phyloP scores from a whole-genome alignment of 1,140 invertebrate species.

The Pogonognathellus flavescens region DNA sequence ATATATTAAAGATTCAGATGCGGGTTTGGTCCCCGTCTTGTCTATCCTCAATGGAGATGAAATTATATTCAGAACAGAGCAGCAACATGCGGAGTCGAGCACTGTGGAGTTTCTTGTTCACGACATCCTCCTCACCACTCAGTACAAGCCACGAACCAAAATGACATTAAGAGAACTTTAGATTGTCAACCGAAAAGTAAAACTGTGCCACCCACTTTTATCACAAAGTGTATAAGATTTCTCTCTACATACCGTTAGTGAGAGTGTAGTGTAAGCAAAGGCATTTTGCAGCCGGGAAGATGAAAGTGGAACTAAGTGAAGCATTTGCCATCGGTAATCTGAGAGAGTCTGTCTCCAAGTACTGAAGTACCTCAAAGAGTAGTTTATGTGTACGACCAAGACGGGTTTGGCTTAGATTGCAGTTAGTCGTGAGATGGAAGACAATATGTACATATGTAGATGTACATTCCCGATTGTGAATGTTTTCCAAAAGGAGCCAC shows the following conservation, averaged over 20 bases:
- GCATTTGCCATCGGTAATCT: conserved; percentile 42
- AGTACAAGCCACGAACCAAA: not conserved
- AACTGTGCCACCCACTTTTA: conserved; percentile 43
- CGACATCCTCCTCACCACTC: not conserved
- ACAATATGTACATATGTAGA: conserved; percentile 22
- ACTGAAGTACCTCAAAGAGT: not conserved
- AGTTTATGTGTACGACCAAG: conserved; percentile 5
- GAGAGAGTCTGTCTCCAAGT: not conserved
- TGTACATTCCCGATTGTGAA: conserved; percentile 10
- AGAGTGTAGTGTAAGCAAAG: conserved; percentile 3
- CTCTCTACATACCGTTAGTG: not conserved
- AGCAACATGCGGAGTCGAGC: not conserved
- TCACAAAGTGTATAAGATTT: conserved; percentile 1
- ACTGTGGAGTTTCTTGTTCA: not conserved
- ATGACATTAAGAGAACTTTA: conserved; percentile 34
- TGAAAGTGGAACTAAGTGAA: conserved; percentile 46
- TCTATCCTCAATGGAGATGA: not conserved
- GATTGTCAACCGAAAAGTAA: conserved; percentile 46
- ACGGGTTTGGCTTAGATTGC: conserved; percentile 15
- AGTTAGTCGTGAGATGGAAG: conserved; percentile 27
- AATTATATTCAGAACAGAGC: not conserved
- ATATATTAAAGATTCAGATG: conserved; percentile 19
- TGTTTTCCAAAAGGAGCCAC: not conserved
- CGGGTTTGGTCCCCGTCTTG: not conserved
- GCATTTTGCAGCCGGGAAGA: conserved; percentile 27